Conservation (phyloP, 2,888 invertebrate species). For the Nycteola revayana region DNA sequence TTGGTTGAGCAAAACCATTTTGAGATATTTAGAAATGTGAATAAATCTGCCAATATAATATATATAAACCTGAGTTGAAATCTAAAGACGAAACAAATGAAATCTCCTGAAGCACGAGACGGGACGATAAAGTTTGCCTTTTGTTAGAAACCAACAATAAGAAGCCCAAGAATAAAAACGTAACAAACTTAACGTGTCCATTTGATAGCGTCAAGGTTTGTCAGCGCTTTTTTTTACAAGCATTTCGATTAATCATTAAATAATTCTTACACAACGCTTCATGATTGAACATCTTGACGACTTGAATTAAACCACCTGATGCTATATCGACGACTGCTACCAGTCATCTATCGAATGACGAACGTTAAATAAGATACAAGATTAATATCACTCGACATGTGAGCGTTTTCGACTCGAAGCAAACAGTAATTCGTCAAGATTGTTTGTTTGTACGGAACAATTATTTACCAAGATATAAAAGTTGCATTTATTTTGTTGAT, state of each 20-base stretch:
- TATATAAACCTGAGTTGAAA: constrained; percentile 22
- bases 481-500: constrained; percentile 62
- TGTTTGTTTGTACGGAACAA: constrained; percentile 43
- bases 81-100: constrained; percentile 34
- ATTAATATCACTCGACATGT: constrained; percentile 24
- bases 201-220: constrained; percentile 65
- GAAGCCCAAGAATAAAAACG: constrained; percentile 55
- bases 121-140: constrained; percentile 74
- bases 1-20: constrained; percentile 42
- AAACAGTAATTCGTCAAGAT: constrained; percentile 35
- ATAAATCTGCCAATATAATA: constrained; percentile 28
- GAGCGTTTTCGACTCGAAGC: constrained; percentile 23
- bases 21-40: constrained; percentile 25
- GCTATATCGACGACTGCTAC: constrained; percentile 41
- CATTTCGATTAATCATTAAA: constrained; percentile 65
- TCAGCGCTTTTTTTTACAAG: constrained; percentile 62
- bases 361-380: constrained; percentile 30
- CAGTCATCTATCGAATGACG: constrained; percentile 26
- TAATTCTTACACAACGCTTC: constrained; percentile 43
- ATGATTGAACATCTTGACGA: constrained; percentile 55
- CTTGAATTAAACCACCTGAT: constrained; percentile 45
- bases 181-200: constrained; percentile 46
- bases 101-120: constrained; percentile 65
- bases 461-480: constrained; percentile 60
- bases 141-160: constrained; percentile 52